Evolutionary conservation across 2,888 invertebrate genomes (phyloP), one percentile per base, ranked within the genome.

Genomic region (Drosophila quinaria): DNA sequence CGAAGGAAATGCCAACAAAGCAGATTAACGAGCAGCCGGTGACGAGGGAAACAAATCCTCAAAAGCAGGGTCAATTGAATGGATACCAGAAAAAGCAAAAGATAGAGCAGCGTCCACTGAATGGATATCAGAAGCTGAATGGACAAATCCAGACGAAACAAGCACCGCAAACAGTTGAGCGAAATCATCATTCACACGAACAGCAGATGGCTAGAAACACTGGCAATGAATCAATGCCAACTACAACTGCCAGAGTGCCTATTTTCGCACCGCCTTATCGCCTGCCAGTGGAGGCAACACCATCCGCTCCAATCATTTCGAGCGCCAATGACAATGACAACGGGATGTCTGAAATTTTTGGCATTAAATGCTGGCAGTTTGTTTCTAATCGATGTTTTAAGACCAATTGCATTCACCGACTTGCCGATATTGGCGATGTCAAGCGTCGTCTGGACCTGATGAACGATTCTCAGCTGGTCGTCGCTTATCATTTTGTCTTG

Each of bases 261-360:
- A 10, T 31, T 2, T 85, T 78, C 50, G 49, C 63, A 8, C 79
- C 83, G 29, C 76, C 51, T 0, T 69, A 35, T 56, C 78, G 68
- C 1, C 2, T 35, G 17, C 37, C 50, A 0, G 3, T 15, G 0
- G 6, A 49, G 4, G 1, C 15, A 2, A 2, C 41, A 9, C 6
- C 9, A 0, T 4, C 9, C 0, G 5, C 9, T 4, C n/a, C 49
- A 22, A 13, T 2, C 6, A 13, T 13, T 13, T 15, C 33, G 13
- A 52, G 42, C 17, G 6, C 39, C 9, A 33, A 33, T 17, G 29
- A 6, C 17, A 25, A 31, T 22, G 25, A 13, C 0, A 19, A 4
- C 9, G 17, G n/a, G 11, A 29, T 64, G 11, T 19, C 25, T 6
- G 11, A 19, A 0, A 22, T 72, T 1, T 83, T 88, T 65, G 88